Base-by-base conservation (phyloP, 2,797 vertebrate genomes). In the Liparis tanakae region DNA sequence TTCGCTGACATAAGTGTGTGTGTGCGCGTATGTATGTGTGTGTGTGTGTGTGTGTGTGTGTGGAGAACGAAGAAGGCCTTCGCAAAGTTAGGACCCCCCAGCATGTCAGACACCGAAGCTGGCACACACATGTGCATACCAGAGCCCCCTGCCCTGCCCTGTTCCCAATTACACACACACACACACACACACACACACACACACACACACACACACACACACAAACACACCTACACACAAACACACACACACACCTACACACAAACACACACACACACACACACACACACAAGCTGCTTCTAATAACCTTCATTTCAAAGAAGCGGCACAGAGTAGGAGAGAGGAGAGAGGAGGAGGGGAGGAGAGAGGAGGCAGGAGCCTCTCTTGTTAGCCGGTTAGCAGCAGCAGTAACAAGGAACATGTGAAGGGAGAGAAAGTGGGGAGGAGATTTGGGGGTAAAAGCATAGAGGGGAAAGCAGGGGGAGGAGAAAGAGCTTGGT, bases 81-180 rank as follows among this genome's bases (percentile, higher is more conserved):
- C 76, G 70, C 68, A 85, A 85, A 87, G 85, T 81, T 67, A 79
- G 55, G 91, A 87, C 90, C 92, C 90, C 90, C 91, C 90, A 91
- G 84, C 58, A 81, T 89, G 88, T 91, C 81, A 91, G 86, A 90
- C 86, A 81, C 80, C 37, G 48, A 94, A 93, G 92, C 93, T 94
- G 94, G 93, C 90, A 92, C 87, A 90, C 93, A 94, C 92, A 94
- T 94, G 93, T 95, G 93, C 91, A 92, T 91, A 91, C 92, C 93
- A 94, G 88, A 93, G 76, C 80, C 85, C 82, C 82, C 67, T 80
- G 66, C 84, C 83, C 90, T 88, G 87, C 84, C 83, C 90, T 88
- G 87, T 82, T 93, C 76, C 81, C 81, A 91, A 90, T 91, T 89
- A 88, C 76, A 77, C 79, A 70, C 63, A 55, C 62, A 57, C 41